Evolutionary conservation across 2,888 invertebrate genomes (phyloP), one percentile per base, ranked within the genome.

Genomic region (Lasioglossum malachurum): DNA sequence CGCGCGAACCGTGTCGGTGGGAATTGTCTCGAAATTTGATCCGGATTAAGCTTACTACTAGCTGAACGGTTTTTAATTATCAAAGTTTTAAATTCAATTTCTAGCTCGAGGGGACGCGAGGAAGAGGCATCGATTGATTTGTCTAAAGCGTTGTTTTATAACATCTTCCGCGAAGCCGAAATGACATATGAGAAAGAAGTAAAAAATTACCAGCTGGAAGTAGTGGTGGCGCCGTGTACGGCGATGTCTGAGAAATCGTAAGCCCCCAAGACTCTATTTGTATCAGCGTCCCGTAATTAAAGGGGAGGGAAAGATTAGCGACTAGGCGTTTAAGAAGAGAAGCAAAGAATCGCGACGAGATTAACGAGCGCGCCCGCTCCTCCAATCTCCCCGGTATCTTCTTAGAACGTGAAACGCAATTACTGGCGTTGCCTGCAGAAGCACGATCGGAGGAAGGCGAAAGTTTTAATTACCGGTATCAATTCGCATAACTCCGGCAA

Each of bases 381-480:
- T 74, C 75, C 75, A 76, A 79, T 75, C 81, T 78, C 67, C 35
- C 67, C 78, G 75, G 69, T 75, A 80, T 74, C 82, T 74, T 64
- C 75, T 78, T 73, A 75, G 87, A 80, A 82, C 60, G 81, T 75
- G 85, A 84, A 86, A 87, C 78, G 84, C 80, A 80, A 84, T 91
- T 91, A 91, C 77, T 64, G 41, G 72, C 41, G 84, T 80, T 80
- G 86, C 88, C 35, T 19, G 67, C 82, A 84, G 87, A 78, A 19
- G 75, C 82, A 84, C 88, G 89, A 88, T 89, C 82, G 87, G 73
- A 27, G 72, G 57, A 19, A 57, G 72, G 67, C 80, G 77, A 90
- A 92, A 93, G 88, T 93, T 93, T 93, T 91, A 89, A 92, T 92
- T 91, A 86, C 88, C 78, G 86, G 88, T 90, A 92, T 92, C 93